Conservation (phyloP, 2,113 vertebrate species). For the Chaetops frenatus region DNA sequence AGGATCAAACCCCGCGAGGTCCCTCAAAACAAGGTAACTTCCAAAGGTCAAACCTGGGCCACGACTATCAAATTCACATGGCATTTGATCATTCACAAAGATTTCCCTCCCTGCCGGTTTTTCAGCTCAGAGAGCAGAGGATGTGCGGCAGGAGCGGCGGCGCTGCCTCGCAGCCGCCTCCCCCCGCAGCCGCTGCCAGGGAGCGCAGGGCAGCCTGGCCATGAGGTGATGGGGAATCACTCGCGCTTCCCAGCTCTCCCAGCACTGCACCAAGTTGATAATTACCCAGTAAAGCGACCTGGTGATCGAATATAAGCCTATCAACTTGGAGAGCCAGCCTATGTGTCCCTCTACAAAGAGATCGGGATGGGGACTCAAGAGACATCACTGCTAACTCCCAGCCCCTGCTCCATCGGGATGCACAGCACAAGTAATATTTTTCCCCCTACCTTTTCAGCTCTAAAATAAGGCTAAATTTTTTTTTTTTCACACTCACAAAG, state of each 20-base stretch:
- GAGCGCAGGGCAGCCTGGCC: neutral
- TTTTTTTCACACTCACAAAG: neutral
- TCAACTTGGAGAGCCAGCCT: neutral
- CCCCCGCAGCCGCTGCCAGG: neutral
- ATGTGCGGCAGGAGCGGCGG: accelerated
- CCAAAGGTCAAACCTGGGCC: constrained; percentile 26
- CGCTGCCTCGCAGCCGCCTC: neutral
- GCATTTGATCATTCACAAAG: neutral
- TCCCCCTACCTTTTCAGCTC: neutral
- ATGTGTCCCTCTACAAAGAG: neutral
- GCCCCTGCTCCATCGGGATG: neutral
- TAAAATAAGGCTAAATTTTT: neutral
- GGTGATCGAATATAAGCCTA: neutral
- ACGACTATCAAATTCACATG: neutral
- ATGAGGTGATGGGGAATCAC: neutral
- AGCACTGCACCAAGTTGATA: neutral
- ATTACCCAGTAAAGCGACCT: neutral
- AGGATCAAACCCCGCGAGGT: neutral
- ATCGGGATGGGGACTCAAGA: neutral
- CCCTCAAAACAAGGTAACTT: neutral
- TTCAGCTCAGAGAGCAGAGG: neutral
- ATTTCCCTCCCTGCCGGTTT: neutral
- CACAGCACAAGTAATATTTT: neutral
- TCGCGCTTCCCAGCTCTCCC: neutral
- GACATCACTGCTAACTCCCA: neutral